Conservation (phyloP, 1,140 invertebrate species). For the Acromyrmex echinatior region DNA sequence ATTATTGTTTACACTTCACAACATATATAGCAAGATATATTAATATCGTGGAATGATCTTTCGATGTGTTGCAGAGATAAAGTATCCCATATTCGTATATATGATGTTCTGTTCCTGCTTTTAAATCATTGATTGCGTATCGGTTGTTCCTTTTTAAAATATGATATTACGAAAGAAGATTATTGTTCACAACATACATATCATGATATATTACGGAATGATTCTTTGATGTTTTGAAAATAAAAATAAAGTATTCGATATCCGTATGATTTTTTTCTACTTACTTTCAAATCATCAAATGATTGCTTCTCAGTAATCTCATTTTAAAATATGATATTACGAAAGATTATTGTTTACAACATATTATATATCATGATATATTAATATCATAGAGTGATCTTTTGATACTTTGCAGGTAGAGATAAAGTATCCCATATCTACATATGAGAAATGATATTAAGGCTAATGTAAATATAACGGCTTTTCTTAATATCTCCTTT, state of each 20-base stretch:
- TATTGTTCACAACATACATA: no score
- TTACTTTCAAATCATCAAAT: background rate
- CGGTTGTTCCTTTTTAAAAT: background rate
- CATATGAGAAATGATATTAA: background rate
- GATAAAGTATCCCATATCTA: background rate
- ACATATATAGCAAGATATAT: no score
- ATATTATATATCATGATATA: no score
- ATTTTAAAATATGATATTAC: background rate
- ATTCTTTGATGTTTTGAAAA: background rate
- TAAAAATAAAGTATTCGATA: constrained; percentile 2
- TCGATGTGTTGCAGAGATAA: background rate
- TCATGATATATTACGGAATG: no score
- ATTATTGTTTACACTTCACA: background rate
- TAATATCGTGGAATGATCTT: no score
- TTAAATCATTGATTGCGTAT: background rate
- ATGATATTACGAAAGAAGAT: no score
- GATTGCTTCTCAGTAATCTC: background rate
- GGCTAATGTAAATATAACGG: no score
- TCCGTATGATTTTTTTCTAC: background rate
- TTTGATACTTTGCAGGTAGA: background rate
- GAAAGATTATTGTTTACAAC: background rate
- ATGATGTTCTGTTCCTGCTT: background rate
- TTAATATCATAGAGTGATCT: no score
- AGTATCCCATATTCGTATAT: background rate
- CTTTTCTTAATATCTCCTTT: no score